Evolutionary conservation across 2,888 invertebrate genomes (phyloP), one percentile per base, ranked within the genome.

Genomic region (Trachelus stipa): DNA sequence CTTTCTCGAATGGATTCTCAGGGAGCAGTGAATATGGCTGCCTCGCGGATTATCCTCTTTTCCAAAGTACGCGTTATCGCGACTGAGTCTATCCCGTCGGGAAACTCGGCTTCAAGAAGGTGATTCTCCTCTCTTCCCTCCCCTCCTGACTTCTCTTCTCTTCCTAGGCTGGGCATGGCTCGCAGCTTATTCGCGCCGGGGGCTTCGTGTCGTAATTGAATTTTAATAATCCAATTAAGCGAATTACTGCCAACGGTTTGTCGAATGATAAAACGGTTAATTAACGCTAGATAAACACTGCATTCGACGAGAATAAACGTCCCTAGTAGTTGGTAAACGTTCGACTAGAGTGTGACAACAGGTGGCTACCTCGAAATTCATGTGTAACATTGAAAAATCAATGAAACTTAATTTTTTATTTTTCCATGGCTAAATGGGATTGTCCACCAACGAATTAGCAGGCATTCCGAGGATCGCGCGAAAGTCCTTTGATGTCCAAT

Each of bases 231-330:
- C 12, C 71, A 33, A 71, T 71, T 71, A 71, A 31, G 71, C 71
- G 71, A 71, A 71, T 71, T 71, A 71, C 71, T 31, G 71, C 71
- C 33, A 71, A 31, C 34, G 33, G 73, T 31, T 30, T 40, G 73
- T 4, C 12, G 69, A 11, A 12, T 40, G 69, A 74, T 33, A 37
- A 75, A 81, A 79, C 69, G 79, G 77, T 82, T 82, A 82, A 82
- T 82, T 77, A 80, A 81, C 79, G 69, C 69, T 68, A 68, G 71
- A 79, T 73, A 78, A 81, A 82, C 73, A 75, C 76, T 82, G 76
- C 77, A 79, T 78, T 75, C 79, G 82, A 81, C 80, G 81, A 79
- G 82, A 68, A 77, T 77, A 79, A 77, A 69, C 77, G 74, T 74
- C 73, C 68, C 73, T 68, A 40, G 75, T 68, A 77, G 68, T 79